Conservation (phyloP, 2,888 invertebrate species). For the Aquatica leii region DNA sequence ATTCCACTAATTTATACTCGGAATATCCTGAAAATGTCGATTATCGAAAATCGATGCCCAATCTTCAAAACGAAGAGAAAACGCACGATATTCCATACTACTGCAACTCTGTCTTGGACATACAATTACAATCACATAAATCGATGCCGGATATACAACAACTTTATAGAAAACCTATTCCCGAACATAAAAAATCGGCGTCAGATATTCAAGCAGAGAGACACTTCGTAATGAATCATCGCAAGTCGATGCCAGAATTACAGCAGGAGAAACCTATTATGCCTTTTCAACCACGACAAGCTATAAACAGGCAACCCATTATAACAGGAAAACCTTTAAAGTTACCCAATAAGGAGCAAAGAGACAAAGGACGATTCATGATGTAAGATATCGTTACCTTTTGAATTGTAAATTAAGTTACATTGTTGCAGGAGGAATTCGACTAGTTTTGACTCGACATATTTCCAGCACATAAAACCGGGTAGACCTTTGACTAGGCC, state of each 20-base stretch:
- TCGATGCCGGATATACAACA: conserved; percentile 57
- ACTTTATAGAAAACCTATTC: conserved; percentile 46
- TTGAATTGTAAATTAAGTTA: conserved; percentile 10
- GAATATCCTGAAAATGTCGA: conserved; percentile 23
- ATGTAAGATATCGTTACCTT: no score
- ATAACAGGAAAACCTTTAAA: conserved; percentile 67
- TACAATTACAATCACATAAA: conserved; percentile 51
- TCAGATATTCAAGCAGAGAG: conserved; percentile 23
- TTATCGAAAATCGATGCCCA: conserved; percentile 38
- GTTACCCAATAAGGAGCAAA: conserved; percentile 49
- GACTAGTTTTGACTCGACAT: conserved; percentile 38
- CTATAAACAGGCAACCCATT: conserved; percentile 59
- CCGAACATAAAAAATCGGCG: conserved; percentile 32
- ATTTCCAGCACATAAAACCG: conserved; percentile 36
- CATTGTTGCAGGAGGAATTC: conserved; percentile 38
- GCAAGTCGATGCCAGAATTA: conserved; percentile 57
- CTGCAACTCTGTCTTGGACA: conserved; percentile 54
- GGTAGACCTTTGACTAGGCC: conserved; percentile 73
- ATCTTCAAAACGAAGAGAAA: conserved; percentile 43
- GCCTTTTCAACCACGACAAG: conserved; percentile 56
- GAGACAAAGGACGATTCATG: conserved; percentile 40
- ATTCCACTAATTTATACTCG: conserved; percentile 47
- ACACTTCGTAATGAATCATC: conserved; percentile 52
- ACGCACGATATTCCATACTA: conserved; percentile 33
- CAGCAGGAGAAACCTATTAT: conserved; percentile 57